phyloP scores from a whole-genome alignment of 1,140 invertebrate genomes.

The Drosophila quadrilineata region DNA sequence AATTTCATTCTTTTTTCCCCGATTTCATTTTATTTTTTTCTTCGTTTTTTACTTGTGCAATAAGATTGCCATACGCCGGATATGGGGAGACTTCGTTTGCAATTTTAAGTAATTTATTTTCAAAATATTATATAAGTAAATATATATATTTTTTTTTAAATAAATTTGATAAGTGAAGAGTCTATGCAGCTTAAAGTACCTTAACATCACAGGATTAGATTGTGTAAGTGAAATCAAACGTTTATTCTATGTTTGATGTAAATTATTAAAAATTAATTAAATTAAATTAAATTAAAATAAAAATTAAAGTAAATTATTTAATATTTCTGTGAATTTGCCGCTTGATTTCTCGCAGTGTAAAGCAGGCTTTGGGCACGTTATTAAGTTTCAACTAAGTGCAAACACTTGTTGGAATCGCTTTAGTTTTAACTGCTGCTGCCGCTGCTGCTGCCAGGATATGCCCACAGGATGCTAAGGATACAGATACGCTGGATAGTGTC shows the following conservation, averaged over 20 bases:
- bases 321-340: not conserved
- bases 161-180: no score
- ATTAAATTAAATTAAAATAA: no score
- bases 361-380: slow-evolving; percentile 11
- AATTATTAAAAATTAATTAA: no score
- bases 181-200: no score
- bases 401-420: slow-evolving; percentile 44
- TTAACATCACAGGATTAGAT: no score
- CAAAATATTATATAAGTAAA: no score
- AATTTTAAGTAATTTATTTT: no score
- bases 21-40: slow-evolving; percentile 13
- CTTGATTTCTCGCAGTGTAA: not conserved
- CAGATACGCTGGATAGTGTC: no score
- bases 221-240: no score
- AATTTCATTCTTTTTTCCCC: slow-evolving; percentile 61
- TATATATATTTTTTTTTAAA: no score
- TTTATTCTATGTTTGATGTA: no score
- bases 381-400: slow-evolving; percentile 72
- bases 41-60: slow-evolving; percentile 5
- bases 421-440: slow-evolving; percentile 36
- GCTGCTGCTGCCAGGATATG: slow-evolving; percentile 3
- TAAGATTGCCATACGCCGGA: slow-evolving; percentile 66
- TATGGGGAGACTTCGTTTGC: slow-evolving; percentile 62
- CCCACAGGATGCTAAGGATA: not conserved
- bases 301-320: no score